Evolutionary conservation across 2,797 vertebrate genomes (phyloP).

Genomic region (Loris lydekkerianus): DNA sequence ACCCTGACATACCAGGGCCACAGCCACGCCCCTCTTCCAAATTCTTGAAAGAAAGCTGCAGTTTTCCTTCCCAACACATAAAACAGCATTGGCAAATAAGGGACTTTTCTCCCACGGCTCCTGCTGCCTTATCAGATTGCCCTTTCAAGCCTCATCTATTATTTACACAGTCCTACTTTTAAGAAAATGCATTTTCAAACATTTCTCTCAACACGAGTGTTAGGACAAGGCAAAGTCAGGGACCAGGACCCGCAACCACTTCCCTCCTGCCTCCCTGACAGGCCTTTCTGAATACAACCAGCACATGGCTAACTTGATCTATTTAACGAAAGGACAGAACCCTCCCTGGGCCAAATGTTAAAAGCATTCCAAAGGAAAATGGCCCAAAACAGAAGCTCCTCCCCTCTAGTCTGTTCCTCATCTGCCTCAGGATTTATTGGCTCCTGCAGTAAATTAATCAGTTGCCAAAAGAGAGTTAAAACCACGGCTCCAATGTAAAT

Average conservation of each 20-base stretch:
- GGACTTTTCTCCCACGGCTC: not conserved
- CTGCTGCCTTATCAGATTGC: not conserved
- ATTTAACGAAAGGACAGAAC: constrained; percentile 64
- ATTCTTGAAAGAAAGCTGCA: constrained; percentile 4
- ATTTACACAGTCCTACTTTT: constrained; percentile 56
- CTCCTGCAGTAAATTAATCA: constrained; percentile 86
- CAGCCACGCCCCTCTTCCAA: not conserved
- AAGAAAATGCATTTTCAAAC: constrained; percentile 65
- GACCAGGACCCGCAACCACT: not conserved
- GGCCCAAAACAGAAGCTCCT: constrained; percentile 83
- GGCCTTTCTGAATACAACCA: not conserved
- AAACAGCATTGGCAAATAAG: not conserved
- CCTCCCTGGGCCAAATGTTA: constrained; percentile 82
- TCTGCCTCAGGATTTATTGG: constrained; percentile 83
- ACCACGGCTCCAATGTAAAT: constrained; percentile 81
- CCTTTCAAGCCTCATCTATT: constrained; percentile 46
- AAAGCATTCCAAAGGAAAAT: constrained; percentile 86
- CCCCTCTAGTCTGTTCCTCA: constrained; percentile 85
- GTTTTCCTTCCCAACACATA: not conserved
- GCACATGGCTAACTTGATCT: constrained; percentile 56
- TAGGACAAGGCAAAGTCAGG: not conserved
- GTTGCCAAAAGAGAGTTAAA: constrained; percentile 78
- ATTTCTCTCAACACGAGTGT: not conserved
- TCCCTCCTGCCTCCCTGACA: not conserved
- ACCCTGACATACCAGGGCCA: not conserved